Base-by-base conservation (phyloP, 2,888 invertebrate species). In the Campaea margaritaria region DNA sequence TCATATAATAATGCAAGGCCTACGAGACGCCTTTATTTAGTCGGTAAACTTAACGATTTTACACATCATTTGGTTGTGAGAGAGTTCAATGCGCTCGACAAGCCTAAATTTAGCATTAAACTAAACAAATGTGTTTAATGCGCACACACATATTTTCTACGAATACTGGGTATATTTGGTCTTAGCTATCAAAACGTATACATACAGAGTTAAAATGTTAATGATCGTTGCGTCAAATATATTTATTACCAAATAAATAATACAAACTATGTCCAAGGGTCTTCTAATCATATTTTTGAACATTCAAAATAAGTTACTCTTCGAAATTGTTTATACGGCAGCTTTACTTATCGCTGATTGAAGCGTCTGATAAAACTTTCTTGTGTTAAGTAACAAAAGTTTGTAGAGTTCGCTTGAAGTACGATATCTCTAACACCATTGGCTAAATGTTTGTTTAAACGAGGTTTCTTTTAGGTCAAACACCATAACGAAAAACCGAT, bases 101-200 rank as follows among this genome's bases (percentile, higher is more conserved):
- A 78, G 78, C 80, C 73, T 82, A 81, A 79, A 81, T 80, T 79
- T 82, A 80, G 79, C 73, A 69, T 66, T 73, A 72, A 73, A 71
- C 70, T 70, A 70, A 70, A 74, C 72, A 68, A 71, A 59, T 46
- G 48, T 53, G 67, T 69, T 76, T 76, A 69, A 67, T 73, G 69
- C 44, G 44, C 49, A 43, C 57, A 46, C 48, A 43, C 42, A 55
- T 44, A 12, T 36, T 45, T 46, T 54, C 43, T 53, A 50, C 41
- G 44, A 54, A 49, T 49, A 48, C 44, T 36, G 49, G 44, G 49
- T 58, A 31, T 46, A 46, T 34, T 16, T 11, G 15, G 15, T 36
- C 31, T 51, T 39, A 39, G 11, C 13, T 41, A 34, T 3, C 15
- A 1, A 14, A 15, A 50, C 27, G 21, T 36, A 41, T 3, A 21